Conservation (phyloP, 2,888 invertebrate species). For the Phalera bucephala region DNA sequence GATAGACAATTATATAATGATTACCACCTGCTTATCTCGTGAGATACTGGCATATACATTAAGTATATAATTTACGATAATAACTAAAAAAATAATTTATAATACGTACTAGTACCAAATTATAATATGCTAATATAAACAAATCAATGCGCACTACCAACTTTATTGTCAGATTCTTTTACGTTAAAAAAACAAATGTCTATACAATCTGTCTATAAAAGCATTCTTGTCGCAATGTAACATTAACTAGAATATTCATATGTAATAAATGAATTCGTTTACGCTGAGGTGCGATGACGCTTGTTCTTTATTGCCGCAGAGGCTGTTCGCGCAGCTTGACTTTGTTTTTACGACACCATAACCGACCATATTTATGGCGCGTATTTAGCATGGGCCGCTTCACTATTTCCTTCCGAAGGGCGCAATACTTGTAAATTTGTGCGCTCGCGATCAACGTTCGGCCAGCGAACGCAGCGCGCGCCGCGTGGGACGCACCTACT, state of each 20-base stretch:
- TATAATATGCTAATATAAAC: too few species aligned
- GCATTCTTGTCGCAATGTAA: conserved; percentile 16
- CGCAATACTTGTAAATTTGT: conserved; percentile 53
- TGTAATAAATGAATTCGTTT: conserved; percentile 38
- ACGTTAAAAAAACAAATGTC: too few species aligned
- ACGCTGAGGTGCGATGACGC: conserved; percentile 51
- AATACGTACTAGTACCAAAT: too few species aligned
- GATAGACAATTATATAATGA: too few species aligned
- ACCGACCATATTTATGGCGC: conserved; percentile 70
- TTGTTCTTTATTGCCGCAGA: conserved; percentile 56
- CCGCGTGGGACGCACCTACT: conserved; percentile 76
- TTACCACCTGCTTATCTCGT: too few species aligned
- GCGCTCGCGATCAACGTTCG: conserved; percentile 52
- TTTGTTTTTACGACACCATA: conserved; percentile 78
- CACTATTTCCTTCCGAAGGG: conserved; percentile 68
- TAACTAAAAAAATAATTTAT: too few species aligned
- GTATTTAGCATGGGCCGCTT: conserved; percentile 68
- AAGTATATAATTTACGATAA: too few species aligned
- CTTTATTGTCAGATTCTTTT: conserved; percentile 3
- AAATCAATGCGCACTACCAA: too few species aligned
- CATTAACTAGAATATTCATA: conserved; percentile 30
- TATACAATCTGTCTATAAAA: not conserved
- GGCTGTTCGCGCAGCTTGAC: conserved; percentile 73
- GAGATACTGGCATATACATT: too few species aligned
- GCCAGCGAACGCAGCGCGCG: conserved; percentile 28